These are phyloP conservation scores for Drosophila cardini DNA, from an alignment of 1,140 invertebrate species.

Conservation along the genomic window DNA sequence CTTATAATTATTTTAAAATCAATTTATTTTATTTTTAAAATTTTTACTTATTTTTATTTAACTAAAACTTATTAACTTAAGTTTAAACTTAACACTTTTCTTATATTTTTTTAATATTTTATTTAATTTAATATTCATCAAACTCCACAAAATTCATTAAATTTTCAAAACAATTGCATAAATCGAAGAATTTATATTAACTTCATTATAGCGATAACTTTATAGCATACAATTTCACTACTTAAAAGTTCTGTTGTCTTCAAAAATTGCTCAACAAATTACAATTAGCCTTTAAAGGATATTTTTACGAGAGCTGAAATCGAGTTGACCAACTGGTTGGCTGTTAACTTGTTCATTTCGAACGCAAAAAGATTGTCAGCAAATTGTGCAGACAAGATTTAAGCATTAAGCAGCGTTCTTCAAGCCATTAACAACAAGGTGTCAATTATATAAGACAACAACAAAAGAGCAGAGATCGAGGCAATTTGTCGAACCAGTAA, in stretches of 20 bases:
- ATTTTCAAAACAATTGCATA: neutral
- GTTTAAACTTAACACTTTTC: too few species aligned
- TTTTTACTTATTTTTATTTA: too few species aligned
- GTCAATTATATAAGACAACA: constrained; percentile 69
- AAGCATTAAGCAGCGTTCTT: constrained; percentile 59
- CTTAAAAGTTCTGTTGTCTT: neutral
- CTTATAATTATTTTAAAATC: too few species aligned
- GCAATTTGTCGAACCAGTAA: constrained; percentile 35
- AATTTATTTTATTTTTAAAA: too few species aligned
- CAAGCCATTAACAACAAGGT: constrained; percentile 71
- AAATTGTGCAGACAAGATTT: constrained; percentile 61
- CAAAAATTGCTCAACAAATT: constrained; percentile 37
- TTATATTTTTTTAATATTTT: too few species aligned
- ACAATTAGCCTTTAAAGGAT: constrained; percentile 58
- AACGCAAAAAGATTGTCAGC: constrained; percentile 21
- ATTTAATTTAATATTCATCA: too few species aligned
- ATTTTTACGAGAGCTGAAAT: neutral
- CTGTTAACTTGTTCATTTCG: constrained; percentile 44
- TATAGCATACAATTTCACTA: neutral
- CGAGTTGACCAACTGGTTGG: constrained; percentile 15
- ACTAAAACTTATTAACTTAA: too few species aligned
- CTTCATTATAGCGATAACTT: neutral
- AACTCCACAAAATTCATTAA: neutral
- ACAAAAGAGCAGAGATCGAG: constrained; percentile 1
- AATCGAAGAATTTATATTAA: neutral